phyloP scores from a whole-genome alignment of 2,113 vertebrate genomes.

The Casuarius casuarius region DNA sequence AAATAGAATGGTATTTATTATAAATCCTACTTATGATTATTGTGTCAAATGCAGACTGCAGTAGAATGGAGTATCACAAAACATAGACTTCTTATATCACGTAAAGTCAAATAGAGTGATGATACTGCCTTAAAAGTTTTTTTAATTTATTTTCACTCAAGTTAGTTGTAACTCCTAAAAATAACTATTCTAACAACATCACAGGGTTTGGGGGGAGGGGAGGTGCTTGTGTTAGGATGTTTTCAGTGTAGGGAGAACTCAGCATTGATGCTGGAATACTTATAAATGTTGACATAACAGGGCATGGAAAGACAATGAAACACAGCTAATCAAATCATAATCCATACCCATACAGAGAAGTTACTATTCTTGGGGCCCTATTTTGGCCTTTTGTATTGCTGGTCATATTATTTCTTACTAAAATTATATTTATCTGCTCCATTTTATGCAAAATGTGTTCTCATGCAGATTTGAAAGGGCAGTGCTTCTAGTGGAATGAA shows the following conservation, averaged over 20 bases:
- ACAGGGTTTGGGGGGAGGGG: not conserved
- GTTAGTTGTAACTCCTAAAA: not conserved
- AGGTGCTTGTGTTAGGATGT: not conserved
- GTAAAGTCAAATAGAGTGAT: not conserved
- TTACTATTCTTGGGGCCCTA: not conserved
- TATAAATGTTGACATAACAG: not conserved
- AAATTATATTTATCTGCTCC: not conserved
- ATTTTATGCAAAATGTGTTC: not conserved
- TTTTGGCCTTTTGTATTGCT: not conserved
- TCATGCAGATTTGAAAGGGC: not conserved
- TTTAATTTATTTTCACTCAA: not conserved
- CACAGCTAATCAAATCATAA: not conserved
- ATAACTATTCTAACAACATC: slow-evolving; percentile 2
- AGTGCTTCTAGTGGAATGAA: not conserved
- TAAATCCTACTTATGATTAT: not conserved
- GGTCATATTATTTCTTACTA: not conserved
- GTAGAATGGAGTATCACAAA: slow-evolving; percentile 1
- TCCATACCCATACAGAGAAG: not conserved
- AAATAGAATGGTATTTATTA: not conserved
- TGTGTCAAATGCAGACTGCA: not conserved
- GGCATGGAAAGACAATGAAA: not conserved
- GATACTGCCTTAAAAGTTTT: not conserved
- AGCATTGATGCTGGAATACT: not conserved
- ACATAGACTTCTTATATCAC: not conserved
- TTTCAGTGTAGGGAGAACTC: not conserved